These are phyloP conservation scores for Sebastolobus altivelis DNA, from an alignment of 2,797 vertebrate species.

Conservation along the genomic window DNA sequence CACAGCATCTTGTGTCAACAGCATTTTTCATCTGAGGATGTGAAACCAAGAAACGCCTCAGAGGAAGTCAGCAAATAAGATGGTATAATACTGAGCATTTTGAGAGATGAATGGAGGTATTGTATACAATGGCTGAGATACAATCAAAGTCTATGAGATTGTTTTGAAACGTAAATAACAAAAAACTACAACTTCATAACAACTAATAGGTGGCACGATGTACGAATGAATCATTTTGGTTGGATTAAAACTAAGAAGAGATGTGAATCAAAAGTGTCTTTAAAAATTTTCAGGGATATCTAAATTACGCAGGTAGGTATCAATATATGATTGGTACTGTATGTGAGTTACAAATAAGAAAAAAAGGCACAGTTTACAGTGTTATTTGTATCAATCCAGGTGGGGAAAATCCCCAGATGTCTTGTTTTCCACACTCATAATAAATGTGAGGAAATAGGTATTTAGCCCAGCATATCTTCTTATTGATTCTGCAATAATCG, in stretches of 20 bases:
- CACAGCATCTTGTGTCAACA: conserved; percentile 18
- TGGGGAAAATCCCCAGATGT: neutral
- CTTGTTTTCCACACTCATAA: neutral
- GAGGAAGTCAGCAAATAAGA: conserved; percentile 39
- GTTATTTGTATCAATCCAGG: no score
- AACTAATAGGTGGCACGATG: neutral
- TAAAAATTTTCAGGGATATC: neutral
- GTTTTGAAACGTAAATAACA: neutral
- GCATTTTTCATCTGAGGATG: conserved; percentile 30
- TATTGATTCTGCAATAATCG: neutral
- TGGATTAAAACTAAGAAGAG: neutral
- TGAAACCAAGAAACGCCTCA: conserved; percentile 36
- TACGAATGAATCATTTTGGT: neutral
- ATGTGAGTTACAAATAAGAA: neutral
- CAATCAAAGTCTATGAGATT: neutral
- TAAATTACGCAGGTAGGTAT: neutral
- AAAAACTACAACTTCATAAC: neutral
- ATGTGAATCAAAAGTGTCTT: neutral
- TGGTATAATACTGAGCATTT: neutral
- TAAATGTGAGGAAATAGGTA: neutral
- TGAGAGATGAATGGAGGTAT: neutral
- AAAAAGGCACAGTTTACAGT: neutral
- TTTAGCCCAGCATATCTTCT: neutral
- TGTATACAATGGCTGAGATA: neutral
- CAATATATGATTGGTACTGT: neutral